These are phyloP conservation scores for Ips typographus DNA, from an alignment of 1,140 invertebrate genomes.

Conservation along the genomic window DNA sequence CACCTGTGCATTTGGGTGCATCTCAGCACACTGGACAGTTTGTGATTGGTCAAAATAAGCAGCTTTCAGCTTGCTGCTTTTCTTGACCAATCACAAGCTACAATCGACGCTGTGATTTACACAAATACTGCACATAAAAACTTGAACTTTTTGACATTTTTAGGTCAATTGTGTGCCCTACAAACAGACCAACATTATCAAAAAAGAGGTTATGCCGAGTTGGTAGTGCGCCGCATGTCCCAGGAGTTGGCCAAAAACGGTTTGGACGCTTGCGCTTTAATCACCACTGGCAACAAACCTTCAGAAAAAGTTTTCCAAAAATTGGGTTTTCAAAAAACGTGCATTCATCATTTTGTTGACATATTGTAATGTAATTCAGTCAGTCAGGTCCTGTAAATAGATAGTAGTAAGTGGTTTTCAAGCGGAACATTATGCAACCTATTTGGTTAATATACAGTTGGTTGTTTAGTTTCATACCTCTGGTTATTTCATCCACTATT, in stretches of 20 bases:
- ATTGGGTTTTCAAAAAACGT: not conserved
- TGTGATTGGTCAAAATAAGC: too few relatives aligned
- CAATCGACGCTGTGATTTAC: not conserved
- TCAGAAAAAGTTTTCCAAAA: conserved; percentile 1
- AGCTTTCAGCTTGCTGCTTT: too few relatives aligned
- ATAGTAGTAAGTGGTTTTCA: too few relatives aligned
- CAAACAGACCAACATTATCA: conserved; percentile 11
- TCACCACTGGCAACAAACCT: not conserved
- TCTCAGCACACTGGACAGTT: too few relatives aligned
- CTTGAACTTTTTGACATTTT: not conserved
- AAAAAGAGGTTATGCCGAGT: conserved; percentile 1
- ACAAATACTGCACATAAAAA: not conserved
- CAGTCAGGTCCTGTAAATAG: too few relatives aligned
- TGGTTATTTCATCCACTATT: too few relatives aligned
- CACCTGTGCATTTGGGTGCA: not conserved
- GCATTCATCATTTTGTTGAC: not conserved
- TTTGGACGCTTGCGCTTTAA: conserved; percentile 1
- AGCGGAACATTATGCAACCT: too few relatives aligned
- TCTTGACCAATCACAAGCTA: too few relatives aligned
- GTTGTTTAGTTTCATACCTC: too few relatives aligned
- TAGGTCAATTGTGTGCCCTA: conserved; percentile 10
- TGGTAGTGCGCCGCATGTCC: not conserved
- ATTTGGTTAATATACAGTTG: too few relatives aligned
- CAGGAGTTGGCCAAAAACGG: not conserved
- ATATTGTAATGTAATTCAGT: not conserved